Conservation (phyloP, 2,797 vertebrate genomes). For the Bucorvus abyssinicus region DNA sequence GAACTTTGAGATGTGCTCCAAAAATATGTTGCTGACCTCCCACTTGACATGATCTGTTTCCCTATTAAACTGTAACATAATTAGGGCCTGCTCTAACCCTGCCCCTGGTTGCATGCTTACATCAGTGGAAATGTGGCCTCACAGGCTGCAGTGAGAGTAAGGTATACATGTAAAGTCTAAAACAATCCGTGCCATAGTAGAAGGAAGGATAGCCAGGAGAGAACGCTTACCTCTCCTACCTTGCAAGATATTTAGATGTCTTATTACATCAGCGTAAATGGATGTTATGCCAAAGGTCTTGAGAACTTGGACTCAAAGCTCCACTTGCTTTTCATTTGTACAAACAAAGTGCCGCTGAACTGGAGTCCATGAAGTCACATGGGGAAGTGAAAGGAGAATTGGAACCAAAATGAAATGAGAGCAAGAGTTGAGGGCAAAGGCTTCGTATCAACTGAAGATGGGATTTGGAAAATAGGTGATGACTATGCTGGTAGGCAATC, state of each 20-base stretch:
- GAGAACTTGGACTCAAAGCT: not conserved
- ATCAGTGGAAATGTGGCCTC: constrained; percentile 7
- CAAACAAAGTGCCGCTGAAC: not conserved
- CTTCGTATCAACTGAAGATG: not conserved
- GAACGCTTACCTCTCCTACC: not conserved
- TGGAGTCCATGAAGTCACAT: fast-evolving
- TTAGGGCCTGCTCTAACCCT: constrained; percentile 50
- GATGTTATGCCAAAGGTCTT: not conserved
- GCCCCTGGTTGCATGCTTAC: constrained; percentile 6
- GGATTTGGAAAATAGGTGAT: not conserved
- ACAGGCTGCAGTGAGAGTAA: not conserved
- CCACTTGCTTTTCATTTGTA: not conserved
- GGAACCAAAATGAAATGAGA: not conserved
- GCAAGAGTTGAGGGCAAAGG: not conserved
- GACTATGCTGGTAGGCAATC: not conserved
- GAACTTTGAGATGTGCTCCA: constrained; percentile 44
- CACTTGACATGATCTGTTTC: constrained; percentile 46
- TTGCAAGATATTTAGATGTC: not conserved
- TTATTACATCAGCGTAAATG: not conserved
- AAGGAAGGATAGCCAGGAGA: not conserved
- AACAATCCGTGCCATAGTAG: not conserved
- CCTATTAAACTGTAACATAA: constrained; percentile 60
- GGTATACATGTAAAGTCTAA: not conserved
- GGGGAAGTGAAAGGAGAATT: not conserved
- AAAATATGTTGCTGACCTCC: constrained; percentile 55